These are phyloP conservation scores for Neocloeon triangulifer DNA, from an alignment of 1,140 invertebrate genomes.

Conservation along the genomic window DNA sequence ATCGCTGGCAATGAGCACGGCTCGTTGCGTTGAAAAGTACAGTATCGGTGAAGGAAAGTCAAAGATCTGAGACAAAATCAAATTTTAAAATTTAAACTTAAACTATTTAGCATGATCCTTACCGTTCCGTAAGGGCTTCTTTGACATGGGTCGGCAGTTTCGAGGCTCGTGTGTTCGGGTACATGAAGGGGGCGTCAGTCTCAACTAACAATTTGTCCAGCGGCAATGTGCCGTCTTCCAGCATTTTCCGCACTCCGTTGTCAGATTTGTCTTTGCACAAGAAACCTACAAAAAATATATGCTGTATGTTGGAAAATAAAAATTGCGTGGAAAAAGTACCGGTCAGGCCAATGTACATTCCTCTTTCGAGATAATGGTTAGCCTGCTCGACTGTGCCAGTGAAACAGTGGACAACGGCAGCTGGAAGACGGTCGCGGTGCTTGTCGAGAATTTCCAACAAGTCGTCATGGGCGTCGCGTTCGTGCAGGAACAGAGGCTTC, in stretches of 20 bases:
- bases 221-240: constrained; percentile 58
- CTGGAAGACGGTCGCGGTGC: constrained; percentile 37
- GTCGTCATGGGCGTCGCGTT: constrained; percentile 71
- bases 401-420: constrained; percentile 79
- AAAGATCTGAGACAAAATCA: constrained; percentile 18
- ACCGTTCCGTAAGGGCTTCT: constrained; percentile 66
- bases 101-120: constrained; percentile 8
- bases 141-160: constrained; percentile 73
- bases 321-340: constrained; percentile 19
- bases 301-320: background rate
- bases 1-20: constrained; percentile 81
- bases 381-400: constrained; percentile 73
- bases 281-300: constrained; percentile 33
- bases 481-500: constrained; percentile 80
- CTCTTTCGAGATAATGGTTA: constrained; percentile 61
- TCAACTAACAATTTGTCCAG: constrained; percentile 69
- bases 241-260: constrained; percentile 58
- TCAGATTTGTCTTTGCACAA: constrained; percentile 88
- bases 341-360: constrained; percentile 70
- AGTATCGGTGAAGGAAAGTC: constrained; percentile 48
- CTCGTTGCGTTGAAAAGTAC: constrained; percentile 89
- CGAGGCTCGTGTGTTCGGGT: constrained; percentile 80
- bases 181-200: constrained; percentile 90
- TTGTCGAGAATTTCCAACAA: constrained; percentile 30
- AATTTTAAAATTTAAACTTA: constrained; percentile 4